A percentile compares a stretch with the other conserved stretches of the same genome.
phyloP scores from a whole-genome alignment of 1,140 invertebrate species.

The Drosophila rufa region DNA sequence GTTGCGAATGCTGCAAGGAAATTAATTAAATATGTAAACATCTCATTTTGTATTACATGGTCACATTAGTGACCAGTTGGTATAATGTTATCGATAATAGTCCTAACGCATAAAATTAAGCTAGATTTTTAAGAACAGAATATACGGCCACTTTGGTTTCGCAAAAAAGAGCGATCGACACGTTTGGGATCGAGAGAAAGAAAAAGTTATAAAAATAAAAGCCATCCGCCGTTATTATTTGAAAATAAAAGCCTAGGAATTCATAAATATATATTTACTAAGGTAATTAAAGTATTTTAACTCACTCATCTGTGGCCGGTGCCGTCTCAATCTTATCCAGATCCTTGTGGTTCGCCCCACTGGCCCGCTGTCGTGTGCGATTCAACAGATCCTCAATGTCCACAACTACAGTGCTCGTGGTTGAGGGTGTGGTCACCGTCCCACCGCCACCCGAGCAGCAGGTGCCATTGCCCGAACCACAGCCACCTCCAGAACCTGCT shows the following conservation, averaged over 20 bases:
- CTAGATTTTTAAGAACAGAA: too few species aligned
- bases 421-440: constrained; percentile 58
- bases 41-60: too few species aligned
- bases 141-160: too few species aligned
- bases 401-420: constrained; percentile 85
- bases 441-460: constrained; percentile 64
- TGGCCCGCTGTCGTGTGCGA: constrained; percentile 56
- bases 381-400: constrained; percentile 91
- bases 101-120: too few species aligned
- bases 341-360: constrained; percentile 35
- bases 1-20: constrained; percentile 24
- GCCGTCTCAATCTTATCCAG: constrained; percentile 62
- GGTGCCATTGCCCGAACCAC: constrained; percentile 62
- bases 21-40: not conserved
- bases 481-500: constrained; percentile 55
- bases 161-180: too few species aligned
- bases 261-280: not conserved
- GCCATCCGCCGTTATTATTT: too few species aligned
- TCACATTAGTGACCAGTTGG: too few species aligned
- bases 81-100: too few species aligned
- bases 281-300: not conserved
- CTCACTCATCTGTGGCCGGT: constrained; percentile 58
- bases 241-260: too few species aligned
- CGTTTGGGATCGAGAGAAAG: too few species aligned
- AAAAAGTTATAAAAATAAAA: too few species aligned